Evolutionary conservation across 2,888 invertebrate species (phyloP).

Genomic region (Nematopogon swammerdamellus): DNA sequence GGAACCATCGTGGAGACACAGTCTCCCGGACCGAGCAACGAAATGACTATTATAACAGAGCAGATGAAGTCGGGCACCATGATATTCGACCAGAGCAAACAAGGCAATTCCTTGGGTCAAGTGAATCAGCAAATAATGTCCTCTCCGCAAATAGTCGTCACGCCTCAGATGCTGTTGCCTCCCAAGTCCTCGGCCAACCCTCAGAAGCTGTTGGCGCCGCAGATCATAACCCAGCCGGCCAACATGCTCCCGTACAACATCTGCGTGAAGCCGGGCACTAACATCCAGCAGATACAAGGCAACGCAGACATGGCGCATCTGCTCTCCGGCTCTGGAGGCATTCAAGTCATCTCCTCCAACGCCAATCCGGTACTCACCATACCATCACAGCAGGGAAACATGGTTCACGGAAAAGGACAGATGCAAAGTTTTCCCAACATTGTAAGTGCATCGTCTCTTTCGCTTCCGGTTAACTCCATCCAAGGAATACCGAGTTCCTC

Average conservation of each 20-base stretch:
- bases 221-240: conserved; percentile 44
- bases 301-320: conserved; percentile 42
- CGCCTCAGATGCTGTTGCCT: conserved; percentile 47
- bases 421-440: conserved; percentile 45
- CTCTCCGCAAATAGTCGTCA: conserved; percentile 50
- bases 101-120: conserved; percentile 45
- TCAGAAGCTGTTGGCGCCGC: conserved; percentile 41
- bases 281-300: conserved; percentile 44
- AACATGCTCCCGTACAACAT: conserved; percentile 42
- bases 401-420: conserved; percentile 45
- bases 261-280: conserved; percentile 43
- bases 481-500: conserved; percentile 46
- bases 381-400: conserved; percentile 36
- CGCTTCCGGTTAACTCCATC: conserved; percentile 45
- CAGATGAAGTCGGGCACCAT: conserved; percentile 49
- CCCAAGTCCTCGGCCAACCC: conserved; percentile 37
- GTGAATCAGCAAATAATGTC: conserved; percentile 43
- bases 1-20: conserved; percentile 53
- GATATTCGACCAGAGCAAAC: conserved; percentile 46
- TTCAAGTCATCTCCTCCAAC: conserved; percentile 52
- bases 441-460: conserved; percentile 48
- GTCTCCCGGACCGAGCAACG: conserved; percentile 48
- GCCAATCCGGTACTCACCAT: conserved; percentile 48
- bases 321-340: conserved; percentile 40
- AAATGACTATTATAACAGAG: conserved; percentile 51